Evolutionary conservation across 2,888 invertebrate genomes (phyloP), one percentile per base, ranked within the genome.

Genomic region (Hirudinaria manillensis): DNA sequence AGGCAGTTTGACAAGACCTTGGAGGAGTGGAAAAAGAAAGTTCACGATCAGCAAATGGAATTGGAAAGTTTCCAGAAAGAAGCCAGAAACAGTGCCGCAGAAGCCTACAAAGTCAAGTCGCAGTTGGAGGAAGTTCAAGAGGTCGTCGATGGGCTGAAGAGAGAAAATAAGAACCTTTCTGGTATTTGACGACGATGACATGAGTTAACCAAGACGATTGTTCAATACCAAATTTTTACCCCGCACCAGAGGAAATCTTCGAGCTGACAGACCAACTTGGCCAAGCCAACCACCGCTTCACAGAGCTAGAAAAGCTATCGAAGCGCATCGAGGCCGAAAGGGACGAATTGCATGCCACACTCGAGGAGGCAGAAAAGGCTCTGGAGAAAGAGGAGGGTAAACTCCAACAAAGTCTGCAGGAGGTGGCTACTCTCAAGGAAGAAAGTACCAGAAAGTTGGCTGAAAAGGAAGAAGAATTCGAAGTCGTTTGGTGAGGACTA

Each of bases 391-490:
- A 99, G 87, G 99, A 99, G 88, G 97, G 97, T 91, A 99, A 97
- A 88, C 87, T 87, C 38, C 82, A 84, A 80, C 92, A 98, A 83
- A 92, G 93, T 84, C 97, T 98, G 88, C 90, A 98, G 82, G 98
- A 99, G 88, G 90, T 97, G 86, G 94, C 94, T 83, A 96, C 97
- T 88, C 95, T 99, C 84, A 92, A 98, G 86, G 94, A 97, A 88
- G 98, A 99, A 88, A 98, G 99, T 87, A 99, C 99, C 89, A 92
- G 97, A 85, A 92, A 99, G 85, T 94, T 99, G 88, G 95, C 96
- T 86, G 99, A 99, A 90, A 99, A 99, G 89, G 99, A 99, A 86
- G 99, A 99, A 85, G 99, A 99, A 88, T 99, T 99, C 90, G 98
- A 99, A 87, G 98, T 97, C 88, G 99, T 98, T 75, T 87, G 88